Evolutionary conservation across 2,113 vertebrate genomes (phyloP).

Genomic region (Sturnus vulgaris): DNA sequence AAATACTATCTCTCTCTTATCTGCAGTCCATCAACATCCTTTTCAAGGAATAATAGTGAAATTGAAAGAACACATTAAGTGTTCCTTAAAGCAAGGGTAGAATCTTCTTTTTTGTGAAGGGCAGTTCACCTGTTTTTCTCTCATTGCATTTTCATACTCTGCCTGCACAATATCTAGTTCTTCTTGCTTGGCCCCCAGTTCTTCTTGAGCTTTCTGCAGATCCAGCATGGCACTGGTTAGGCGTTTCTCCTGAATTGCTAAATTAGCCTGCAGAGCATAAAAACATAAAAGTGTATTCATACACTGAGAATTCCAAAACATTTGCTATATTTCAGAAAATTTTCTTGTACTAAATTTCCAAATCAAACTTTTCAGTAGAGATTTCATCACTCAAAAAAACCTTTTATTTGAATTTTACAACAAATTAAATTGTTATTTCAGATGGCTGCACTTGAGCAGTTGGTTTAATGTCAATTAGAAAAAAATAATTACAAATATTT

Average conservation of each 20-base stretch:
- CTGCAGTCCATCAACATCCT: not conserved
- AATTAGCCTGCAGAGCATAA: constrained; percentile 74
- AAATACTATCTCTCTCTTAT: not conserved
- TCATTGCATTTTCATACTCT: constrained; percentile 81
- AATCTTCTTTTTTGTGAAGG: not conserved
- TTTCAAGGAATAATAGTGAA: not conserved
- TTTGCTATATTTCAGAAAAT: not conserved
- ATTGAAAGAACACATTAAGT: not conserved
- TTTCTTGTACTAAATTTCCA: not conserved
- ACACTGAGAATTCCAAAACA: not conserved
- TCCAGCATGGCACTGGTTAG: constrained; percentile 78
- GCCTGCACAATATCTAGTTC: constrained; percentile 83
- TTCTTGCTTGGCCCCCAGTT: constrained; percentile 81
- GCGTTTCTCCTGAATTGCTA: constrained; percentile 83
- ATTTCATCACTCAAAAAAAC: not conserved
- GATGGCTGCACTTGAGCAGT: not conserved
- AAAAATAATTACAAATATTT: not conserved
- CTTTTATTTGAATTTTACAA: not conserved
- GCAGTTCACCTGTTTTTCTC: constrained; percentile 80
- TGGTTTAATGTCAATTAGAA: not conserved
- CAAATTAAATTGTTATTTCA: not conserved
- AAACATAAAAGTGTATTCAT: not conserved
- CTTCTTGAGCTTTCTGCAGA: constrained; percentile 81
- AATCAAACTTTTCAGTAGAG: not conserved
- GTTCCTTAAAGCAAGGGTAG: not conserved